Conservation (phyloP, 2,113 vertebrate genomes). For the Tetraodon nigroviridis region DNA sequence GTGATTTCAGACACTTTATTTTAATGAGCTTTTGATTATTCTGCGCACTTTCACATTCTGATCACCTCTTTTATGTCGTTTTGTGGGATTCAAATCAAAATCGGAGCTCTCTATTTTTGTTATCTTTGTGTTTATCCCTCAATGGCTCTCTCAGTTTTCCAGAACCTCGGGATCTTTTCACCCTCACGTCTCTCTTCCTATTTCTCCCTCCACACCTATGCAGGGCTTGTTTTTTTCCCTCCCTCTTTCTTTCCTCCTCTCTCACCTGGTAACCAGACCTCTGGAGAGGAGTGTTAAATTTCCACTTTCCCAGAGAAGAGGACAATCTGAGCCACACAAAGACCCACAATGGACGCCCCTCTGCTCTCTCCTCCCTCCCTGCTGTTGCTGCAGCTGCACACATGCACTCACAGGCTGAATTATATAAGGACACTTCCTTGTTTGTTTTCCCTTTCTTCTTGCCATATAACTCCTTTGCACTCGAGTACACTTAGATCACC, state of each 20-base stretch:
- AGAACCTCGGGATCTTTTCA: slow-evolving; percentile 46
- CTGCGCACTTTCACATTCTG: slow-evolving; percentile 22
- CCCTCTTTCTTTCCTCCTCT: slow-evolving; percentile 61
- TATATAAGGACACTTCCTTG: slow-evolving; percentile 17
- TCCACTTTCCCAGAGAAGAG: slow-evolving; percentile 79
- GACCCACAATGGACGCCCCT: slow-evolving; percentile 66
- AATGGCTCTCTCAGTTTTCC: slow-evolving; percentile 38
- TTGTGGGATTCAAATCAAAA: slow-evolving; percentile 31
- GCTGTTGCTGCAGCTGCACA: slow-evolving; percentile 48
- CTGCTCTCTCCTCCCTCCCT: slow-evolving; percentile 59
- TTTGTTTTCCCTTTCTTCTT: neutral
- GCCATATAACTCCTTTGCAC: neutral
- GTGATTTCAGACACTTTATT: neutral
- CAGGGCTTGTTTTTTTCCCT: slow-evolving; percentile 50
- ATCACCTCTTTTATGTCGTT: slow-evolving; percentile 17
- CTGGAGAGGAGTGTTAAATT: slow-evolving; percentile 74
- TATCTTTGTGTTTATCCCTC: slow-evolving; percentile 29
- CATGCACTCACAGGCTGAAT: slow-evolving; percentile 28
- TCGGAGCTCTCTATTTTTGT: slow-evolving; percentile 45
- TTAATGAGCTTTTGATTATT: neutral
- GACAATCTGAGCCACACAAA: slow-evolving; percentile 75
- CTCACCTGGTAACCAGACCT: slow-evolving; percentile 79
- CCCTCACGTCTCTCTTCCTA: slow-evolving; percentile 20
- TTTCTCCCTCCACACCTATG: slow-evolving; percentile 65
- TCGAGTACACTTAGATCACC: neutral